phyloP scores from a whole-genome alignment of 1,140 invertebrate genomes.

The Eupristina koningsbergeri region DNA sequence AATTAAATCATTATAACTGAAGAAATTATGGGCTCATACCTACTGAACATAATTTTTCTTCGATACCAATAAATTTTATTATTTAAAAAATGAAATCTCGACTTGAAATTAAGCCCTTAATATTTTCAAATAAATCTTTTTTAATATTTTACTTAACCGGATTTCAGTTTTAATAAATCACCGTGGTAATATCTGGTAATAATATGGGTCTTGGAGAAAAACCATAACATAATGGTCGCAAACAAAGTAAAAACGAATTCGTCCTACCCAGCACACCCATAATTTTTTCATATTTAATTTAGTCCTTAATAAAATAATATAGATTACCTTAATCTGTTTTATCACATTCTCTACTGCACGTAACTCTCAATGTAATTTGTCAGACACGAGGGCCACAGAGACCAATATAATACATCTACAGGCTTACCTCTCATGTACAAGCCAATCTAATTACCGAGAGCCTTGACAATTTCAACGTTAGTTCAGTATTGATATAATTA shows the following conservation, averaged over 20 bases:
- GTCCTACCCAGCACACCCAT: too few species aligned
- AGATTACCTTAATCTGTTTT: slow-evolving; percentile 3
- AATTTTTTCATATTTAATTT: not conserved
- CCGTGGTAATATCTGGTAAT: not conserved
- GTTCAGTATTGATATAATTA: slow-evolving; percentile 35
- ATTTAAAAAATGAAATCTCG: not conserved
- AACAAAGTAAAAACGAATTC: not conserved
- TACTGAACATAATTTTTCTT: not conserved
- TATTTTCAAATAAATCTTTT: not conserved
- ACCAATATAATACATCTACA: slow-evolving; percentile 18
- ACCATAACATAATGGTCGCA: not conserved
- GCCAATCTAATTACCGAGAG: slow-evolving; percentile 3
- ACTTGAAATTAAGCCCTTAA: not conserved
- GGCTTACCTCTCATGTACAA: not conserved
- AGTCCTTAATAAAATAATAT: not conserved
- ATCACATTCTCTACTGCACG: not conserved
- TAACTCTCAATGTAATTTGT: not conserved
- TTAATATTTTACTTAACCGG: not conserved
- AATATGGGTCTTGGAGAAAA: not conserved
- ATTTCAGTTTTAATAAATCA: not conserved
- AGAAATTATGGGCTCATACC: not conserved
- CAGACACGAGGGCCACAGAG: not conserved
- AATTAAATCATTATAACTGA: slow-evolving; percentile 11
- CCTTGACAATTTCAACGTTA: slow-evolving; percentile 29
- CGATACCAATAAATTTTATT: not conserved